Conservation (phyloP, 2,888 invertebrate genomes). For the Chrysolina oricalcia region DNA sequence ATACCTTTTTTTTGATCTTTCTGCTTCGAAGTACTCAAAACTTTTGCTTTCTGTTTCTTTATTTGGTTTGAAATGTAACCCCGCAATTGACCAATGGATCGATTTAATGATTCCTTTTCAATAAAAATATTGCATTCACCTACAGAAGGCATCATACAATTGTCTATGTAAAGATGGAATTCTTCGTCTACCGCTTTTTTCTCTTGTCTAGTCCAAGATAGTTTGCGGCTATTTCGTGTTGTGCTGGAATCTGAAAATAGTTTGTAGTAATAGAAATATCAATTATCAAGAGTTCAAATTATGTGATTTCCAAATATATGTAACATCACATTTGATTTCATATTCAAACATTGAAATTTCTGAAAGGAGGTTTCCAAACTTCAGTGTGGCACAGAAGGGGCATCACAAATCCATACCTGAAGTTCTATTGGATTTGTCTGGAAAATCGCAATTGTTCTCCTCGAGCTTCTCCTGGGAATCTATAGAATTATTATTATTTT, state of each 20-base stretch:
- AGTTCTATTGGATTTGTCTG: not conserved
- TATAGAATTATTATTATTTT: not conserved
- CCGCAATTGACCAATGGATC: not conserved
- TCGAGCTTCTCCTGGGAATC: conserved; percentile 5
- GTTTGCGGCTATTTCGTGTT: not conserved
- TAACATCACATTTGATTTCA: not conserved
- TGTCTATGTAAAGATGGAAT: not conserved
- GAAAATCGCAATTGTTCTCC: not conserved
- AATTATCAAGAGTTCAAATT: not conserved
- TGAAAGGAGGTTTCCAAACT: not conserved
- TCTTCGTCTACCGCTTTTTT: not conserved
- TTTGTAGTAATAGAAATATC: not conserved
- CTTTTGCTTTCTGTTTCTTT: not conserved
- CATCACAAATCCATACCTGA: conserved; percentile 11
- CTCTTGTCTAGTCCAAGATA: not conserved
- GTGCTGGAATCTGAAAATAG: not conserved
- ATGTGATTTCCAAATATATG: not conserved
- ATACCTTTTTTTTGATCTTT: too few relatives aligned
- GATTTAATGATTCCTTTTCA: not conserved
- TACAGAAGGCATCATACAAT: not conserved
- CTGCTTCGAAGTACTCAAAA: not conserved
- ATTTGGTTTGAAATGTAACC: conserved; percentile 1
- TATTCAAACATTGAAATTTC: not conserved
- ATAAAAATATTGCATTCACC: conserved; percentile 3
- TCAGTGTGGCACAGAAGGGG: not conserved